These are phyloP conservation scores for Rhynchotus rufescens DNA, from an alignment of 2,797 vertebrate genomes.

Conservation along the genomic window DNA sequence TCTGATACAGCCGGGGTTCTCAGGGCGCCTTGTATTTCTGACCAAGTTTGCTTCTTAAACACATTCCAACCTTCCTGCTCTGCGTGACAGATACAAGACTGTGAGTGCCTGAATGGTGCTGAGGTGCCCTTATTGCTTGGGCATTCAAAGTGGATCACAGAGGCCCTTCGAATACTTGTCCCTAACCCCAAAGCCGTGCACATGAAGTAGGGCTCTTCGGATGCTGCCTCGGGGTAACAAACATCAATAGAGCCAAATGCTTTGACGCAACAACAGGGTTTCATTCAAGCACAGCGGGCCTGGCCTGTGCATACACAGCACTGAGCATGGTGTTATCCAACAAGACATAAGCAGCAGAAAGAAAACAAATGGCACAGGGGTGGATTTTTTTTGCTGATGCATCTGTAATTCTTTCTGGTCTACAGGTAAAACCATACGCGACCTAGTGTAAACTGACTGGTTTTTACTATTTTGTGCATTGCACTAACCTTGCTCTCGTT, in stretches of 20 bases:
- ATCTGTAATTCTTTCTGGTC: neutral
- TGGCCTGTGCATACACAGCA: neutral
- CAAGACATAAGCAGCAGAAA: neutral
- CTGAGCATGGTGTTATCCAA: neutral
- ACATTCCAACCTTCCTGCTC: neutral
- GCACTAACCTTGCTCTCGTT: constrained; percentile 33
- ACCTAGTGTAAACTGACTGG: neutral
- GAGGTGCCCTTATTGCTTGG: neutral
- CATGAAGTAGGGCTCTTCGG: neutral
- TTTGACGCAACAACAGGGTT: neutral
- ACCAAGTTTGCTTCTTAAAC: neutral
- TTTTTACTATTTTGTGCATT: neutral
- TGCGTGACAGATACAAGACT: fast-evolving
- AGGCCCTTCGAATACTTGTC: neutral
- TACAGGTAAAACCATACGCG: neutral
- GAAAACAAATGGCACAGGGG: neutral
- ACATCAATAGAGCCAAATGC: neutral
- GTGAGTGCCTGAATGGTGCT: neutral
- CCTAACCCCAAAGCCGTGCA: neutral
- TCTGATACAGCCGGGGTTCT: neutral
- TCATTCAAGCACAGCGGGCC: neutral
- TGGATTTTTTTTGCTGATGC: neutral
- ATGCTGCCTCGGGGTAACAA: neutral
- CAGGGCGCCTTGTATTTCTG: neutral
- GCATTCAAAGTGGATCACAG: neutral